These are phyloP conservation scores for Gyps fulvus DNA, from an alignment of 2,113 vertebrate species.

Conservation along the genomic window DNA sequence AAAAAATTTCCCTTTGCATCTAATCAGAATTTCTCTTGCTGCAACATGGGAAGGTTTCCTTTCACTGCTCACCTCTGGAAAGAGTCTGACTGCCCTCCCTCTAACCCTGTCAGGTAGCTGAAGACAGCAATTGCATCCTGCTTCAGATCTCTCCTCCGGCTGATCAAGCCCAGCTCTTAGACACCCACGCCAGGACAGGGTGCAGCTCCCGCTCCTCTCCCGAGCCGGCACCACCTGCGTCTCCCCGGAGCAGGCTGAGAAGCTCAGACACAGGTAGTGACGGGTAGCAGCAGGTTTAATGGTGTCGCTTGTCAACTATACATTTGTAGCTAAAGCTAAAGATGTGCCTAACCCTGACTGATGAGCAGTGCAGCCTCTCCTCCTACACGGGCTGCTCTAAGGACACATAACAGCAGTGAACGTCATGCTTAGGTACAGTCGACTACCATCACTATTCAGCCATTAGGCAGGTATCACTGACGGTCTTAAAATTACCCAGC, in stretches of 20 bases:
- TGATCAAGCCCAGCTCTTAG: not conserved
- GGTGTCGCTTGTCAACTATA: not conserved
- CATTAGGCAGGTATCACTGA: not conserved
- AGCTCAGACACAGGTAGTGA: not conserved
- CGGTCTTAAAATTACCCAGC: not conserved
- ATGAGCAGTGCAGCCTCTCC: not conserved
- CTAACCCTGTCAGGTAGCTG: not conserved
- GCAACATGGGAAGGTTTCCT: not conserved
- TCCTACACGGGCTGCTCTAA: not conserved
- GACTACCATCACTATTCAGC: accelerated
- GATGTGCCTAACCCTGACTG: not conserved
- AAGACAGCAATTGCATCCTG: not conserved
- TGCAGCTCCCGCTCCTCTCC: not conserved
- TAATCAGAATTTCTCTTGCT: not conserved
- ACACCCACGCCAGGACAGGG: accelerated
- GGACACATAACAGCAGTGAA: accelerated
- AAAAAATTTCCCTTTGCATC: not conserved
- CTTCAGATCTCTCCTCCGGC: not conserved
- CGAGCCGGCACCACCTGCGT: accelerated
- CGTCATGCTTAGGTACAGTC: accelerated
- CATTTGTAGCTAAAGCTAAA: not conserved
- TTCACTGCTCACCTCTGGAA: not conserved
- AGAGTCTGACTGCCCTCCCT: not conserved
- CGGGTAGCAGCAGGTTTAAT: not conserved
- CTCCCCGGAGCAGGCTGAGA: not conserved